Conservation (phyloP, 2,888 invertebrate species). For the Rotaria socialis region DNA sequence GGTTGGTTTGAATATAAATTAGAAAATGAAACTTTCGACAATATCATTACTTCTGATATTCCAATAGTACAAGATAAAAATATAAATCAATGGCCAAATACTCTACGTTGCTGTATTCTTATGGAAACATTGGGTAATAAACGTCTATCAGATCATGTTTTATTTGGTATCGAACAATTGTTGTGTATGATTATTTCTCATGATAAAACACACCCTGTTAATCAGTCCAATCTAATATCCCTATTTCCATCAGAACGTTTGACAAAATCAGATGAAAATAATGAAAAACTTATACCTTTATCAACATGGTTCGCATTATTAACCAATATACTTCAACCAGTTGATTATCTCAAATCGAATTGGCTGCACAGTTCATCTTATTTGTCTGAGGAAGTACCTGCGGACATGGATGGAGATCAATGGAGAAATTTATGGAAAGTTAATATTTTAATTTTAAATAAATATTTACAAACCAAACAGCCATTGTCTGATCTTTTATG, state of each 20-base stretch:
- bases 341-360: not conserved
- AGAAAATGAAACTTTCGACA: not conserved
- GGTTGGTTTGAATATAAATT: constrained; percentile 27
- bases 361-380: not conserved
- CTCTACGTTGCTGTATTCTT: not conserved
- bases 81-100: not conserved
- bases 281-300: not conserved
- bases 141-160: constrained; percentile 16
- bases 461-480: not conserved
- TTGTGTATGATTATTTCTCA: not conserved
- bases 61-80: not conserved
- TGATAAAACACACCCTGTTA: not conserved
- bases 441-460: not conserved
- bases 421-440: not conserved
- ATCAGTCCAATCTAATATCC: not conserved
- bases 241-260: not conserved
- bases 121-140: constrained; percentile 36
- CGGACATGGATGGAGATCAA: not conserved
- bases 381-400: not conserved
- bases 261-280: not conserved
- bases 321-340: not conserved
- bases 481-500: not conserved
- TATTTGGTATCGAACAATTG: constrained; percentile 32
- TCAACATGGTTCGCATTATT: constrained; percentile 17
- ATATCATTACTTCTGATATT: not conserved